Evolutionary conservation across 2,888 invertebrate species (phyloP), one percentile per base, ranked within the genome.

Genomic region (Alentia gelatinosa): DNA sequence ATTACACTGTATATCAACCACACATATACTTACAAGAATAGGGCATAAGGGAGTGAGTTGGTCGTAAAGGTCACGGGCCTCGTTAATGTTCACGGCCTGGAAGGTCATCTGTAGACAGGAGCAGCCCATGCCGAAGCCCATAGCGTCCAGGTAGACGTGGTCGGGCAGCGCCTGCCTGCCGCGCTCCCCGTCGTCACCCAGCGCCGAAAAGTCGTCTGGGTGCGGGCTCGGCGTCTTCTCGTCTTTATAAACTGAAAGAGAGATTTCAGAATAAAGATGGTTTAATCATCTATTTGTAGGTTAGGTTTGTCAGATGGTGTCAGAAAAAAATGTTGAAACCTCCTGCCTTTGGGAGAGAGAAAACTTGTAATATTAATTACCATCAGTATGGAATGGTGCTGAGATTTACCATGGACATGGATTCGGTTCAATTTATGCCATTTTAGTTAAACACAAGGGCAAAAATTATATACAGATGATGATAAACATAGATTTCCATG

Each of bases 91-190:
- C 96, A 98, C 98, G 0, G 99, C 99, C 96, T 98, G 98, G 97
- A 99, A 99, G 26, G 96, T 96, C 91, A 96, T 97, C 96, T 99
- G 99, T 63, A 99, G 97, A 95, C 99, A 99, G 95, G 98, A 99
- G 96, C 99, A 99, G 42, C 99, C 99, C 99, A 99, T 99, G 90
- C 99, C 99, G 96, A 99, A 99, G 37, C 99, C 99, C 99, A 99
- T 99, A 0, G 99, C 98, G 96, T 99, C 99, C 98, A 99, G 98
- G 95, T 99, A 99, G 92, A 99, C 98, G 95, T 98, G 98, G 96
- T 99, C 98, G 0, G 98, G 98, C 94, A 97, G 97, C 0, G 98
- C 98, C 0, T 97, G 97, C 19, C 94, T 95, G 89, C 97, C 97
- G 93, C 97, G 96, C 91, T 96, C 96, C 7, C 94, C 94, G 75